Evolutionary conservation across 2,797 vertebrate species (phyloP).

Genomic region (Platyrinchus mystaceus): DNA sequence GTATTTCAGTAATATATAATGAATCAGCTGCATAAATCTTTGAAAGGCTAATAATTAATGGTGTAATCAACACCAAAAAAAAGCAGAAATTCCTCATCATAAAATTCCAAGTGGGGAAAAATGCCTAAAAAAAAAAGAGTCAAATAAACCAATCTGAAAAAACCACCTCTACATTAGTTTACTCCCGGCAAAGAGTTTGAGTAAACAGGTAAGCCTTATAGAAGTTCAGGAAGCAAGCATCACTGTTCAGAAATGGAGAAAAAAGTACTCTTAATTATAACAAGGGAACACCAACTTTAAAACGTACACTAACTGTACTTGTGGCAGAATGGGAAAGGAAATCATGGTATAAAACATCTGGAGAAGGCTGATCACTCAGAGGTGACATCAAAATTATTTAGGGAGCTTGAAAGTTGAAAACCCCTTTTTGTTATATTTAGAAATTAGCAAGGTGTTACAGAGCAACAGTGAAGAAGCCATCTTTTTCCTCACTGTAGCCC

Average conservation of each 20-base stretch:
- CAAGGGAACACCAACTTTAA: background rate
- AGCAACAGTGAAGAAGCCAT: background rate
- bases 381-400: background rate
- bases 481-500: background rate
- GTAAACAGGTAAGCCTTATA: accelerated
- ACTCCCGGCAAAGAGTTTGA: background rate
- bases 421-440: background rate
- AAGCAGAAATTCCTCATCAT: background rate
- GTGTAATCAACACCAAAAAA: background rate
- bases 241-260: background rate
- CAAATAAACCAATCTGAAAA: background rate
- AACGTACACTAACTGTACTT: background rate
- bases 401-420: background rate
- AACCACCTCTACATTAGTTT: background rate
- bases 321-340: background rate
- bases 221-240: background rate
- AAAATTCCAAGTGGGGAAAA: background rate
- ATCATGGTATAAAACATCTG: background rate
- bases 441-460: background rate
- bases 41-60: background rate
- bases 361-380: background rate
- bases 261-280: background rate
- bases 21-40: background rate
- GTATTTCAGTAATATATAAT: background rate
- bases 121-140: background rate